Conservation (phyloP, 2,888 invertebrate species). For the Athalia circularis region DNA sequence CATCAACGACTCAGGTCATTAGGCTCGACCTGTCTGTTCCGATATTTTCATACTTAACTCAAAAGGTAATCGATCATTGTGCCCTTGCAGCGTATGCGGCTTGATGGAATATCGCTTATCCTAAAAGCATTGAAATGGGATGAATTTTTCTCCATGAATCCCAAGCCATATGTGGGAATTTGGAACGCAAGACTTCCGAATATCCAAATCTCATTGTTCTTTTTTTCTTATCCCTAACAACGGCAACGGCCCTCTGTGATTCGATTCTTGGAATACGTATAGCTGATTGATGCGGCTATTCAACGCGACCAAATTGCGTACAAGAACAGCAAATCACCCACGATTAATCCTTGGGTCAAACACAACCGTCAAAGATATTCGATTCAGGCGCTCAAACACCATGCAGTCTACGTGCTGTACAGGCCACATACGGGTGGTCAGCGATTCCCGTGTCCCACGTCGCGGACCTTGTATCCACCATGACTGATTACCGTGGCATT, state of each 20-base stretch:
- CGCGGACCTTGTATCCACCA: constrained; percentile 51
- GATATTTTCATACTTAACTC: neutral
- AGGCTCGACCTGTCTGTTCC: constrained; percentile 14
- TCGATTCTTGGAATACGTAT: constrained; percentile 1
- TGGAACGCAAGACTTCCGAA: neutral
- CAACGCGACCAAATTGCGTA: neutral
- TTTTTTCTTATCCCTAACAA: too few species aligned
- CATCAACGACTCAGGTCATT: constrained; percentile 26
- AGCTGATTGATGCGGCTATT: neutral
- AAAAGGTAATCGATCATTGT: constrained; percentile 34
- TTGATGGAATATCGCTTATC: constrained; percentile 23
- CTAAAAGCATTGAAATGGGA: neutral
- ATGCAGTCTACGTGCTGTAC: neutral
- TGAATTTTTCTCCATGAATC: neutral
- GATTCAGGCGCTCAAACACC: constrained; percentile 3
- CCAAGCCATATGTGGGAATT: neutral
- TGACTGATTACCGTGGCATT: constrained; percentile 69
- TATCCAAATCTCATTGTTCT: neutral
- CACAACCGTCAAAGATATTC: constrained; percentile 20
- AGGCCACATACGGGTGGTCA: neutral
- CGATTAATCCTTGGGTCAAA: constrained; percentile 33
- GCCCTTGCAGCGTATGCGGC: constrained; percentile 19
- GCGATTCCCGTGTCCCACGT: constrained; percentile 30
- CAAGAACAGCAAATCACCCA: constrained; percentile 15
- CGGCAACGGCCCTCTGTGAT: neutral